Percentiles rank a stretch among this genome's conserved stretches.
Evolutionary conservation across 2,113 vertebrate species (phyloP).

Genomic region (Oncorhynchus nerka): DNA sequence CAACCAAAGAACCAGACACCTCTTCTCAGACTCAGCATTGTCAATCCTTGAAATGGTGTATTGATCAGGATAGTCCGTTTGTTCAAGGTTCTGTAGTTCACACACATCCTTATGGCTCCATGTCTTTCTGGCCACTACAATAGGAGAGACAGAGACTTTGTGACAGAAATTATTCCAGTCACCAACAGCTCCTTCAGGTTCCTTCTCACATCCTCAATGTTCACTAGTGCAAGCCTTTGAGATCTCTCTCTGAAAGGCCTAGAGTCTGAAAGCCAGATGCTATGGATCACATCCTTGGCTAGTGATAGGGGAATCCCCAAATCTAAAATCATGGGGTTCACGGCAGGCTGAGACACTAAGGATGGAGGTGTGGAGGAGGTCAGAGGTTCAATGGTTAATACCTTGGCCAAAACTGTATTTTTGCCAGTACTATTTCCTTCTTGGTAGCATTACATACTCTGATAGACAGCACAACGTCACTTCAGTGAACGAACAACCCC

Average conservation of each 20-base stretch:
- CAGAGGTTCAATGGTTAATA: no score
- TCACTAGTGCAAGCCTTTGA: not conserved
- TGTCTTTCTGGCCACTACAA: not conserved
- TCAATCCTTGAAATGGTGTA: no score
- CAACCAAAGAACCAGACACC: no score
- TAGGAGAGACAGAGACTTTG: not conserved
- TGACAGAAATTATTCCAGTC: not conserved
- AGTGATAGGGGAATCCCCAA: constrained; percentile 2
- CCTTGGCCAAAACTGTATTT: no score
- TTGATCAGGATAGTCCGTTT: no score
- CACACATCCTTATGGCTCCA: not conserved
- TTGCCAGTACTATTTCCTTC: no score
- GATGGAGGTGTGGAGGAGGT: no score
- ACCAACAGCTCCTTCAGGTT: constrained; percentile 6
- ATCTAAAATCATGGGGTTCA: not conserved
- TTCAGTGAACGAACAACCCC: no score
- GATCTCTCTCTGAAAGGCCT: not conserved
- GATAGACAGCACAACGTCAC: no score
- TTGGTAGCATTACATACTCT: no score
- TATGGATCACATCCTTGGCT: not conserved
- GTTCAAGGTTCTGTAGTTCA: not conserved
- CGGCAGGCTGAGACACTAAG: no score
- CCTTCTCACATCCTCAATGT: not conserved
- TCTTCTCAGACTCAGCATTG: no score
- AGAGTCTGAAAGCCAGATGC: not conserved